Conservation (phyloP, 2,888 invertebrate genomes). For the Cantharis rustica region DNA sequence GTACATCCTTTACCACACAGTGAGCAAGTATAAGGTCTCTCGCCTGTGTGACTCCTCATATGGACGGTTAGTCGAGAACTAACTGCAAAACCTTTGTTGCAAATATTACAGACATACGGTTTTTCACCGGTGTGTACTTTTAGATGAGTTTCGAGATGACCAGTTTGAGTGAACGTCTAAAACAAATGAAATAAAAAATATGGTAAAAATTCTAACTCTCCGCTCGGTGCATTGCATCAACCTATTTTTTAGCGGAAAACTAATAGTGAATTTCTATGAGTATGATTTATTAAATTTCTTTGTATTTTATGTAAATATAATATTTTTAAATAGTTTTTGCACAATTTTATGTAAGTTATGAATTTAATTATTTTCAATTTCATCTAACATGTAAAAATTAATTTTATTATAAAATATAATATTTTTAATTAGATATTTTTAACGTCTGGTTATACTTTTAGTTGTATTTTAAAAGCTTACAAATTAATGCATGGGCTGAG, state of each 20-base stretch:
- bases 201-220: neutral
- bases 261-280: too few species aligned
- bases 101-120: conserved; percentile 36
- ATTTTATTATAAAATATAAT: too few species aligned
- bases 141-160: conserved; percentile 33
- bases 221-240: too few species aligned
- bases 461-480: neutral
- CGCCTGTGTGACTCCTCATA: conserved; percentile 40
- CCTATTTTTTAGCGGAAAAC: too few species aligned
- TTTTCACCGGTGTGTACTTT: conserved; percentile 34
- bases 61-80: conserved; percentile 38
- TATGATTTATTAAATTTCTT: too few species aligned
- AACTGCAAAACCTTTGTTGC: conserved; percentile 38
- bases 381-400: too few species aligned
- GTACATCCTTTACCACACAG: conserved; percentile 39
- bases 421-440: too few species aligned
- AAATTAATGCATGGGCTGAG: neutral
- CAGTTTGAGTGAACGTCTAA: conserved; percentile 32
- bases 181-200: neutral
- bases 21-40: conserved; percentile 38
- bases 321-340: too few species aligned
- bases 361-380: too few species aligned
- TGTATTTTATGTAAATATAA: too few species aligned
- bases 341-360: too few species aligned
- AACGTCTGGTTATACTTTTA: too few species aligned